These are phyloP conservation scores for Sebastes iracundus DNA, from an alignment of 2,797 vertebrate genomes.

Conservation along the genomic window DNA sequence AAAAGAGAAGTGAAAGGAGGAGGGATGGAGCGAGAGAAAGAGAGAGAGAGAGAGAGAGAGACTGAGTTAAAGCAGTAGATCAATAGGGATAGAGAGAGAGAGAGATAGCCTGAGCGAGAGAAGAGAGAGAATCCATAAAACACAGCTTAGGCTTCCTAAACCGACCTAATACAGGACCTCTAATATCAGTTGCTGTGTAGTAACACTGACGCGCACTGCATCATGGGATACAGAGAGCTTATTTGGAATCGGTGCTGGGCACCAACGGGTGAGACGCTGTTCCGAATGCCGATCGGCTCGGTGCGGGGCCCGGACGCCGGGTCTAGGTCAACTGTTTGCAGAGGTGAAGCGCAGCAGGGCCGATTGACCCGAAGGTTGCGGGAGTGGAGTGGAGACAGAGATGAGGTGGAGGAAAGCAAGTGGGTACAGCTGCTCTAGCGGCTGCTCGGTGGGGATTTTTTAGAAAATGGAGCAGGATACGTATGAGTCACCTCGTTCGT, in stretches of 20 bases:
- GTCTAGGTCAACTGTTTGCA: conserved; percentile 56
- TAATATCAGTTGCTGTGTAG: background rate
- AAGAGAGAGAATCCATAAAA: conserved; percentile 38
- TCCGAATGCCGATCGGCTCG: conserved; percentile 39
- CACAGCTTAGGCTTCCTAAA: conserved; percentile 36
- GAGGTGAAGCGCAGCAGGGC: conserved; percentile 41
- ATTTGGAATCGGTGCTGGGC: background rate
- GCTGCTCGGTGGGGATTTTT: background rate
- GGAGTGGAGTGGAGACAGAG: conserved; percentile 25
- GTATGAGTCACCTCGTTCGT: background rate
- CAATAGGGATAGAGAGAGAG: background rate
- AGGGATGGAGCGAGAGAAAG: background rate
- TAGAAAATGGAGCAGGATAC: background rate
- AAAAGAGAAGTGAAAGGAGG: background rate
- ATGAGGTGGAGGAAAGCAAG: conserved; percentile 19
- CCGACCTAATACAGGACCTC: conserved; percentile 3
- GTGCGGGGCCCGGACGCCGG: background rate
- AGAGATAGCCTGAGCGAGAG: background rate
- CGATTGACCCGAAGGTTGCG: conserved; percentile 26
- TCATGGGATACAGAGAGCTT: conserved; percentile 3
- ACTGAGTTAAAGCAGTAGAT: background rate
- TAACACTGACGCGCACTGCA: background rate
- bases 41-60: conserved; percentile 18
- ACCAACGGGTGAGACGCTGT: background rate
- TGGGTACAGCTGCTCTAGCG: background rate